Conservation (phyloP, 2,113 vertebrate genomes). For the Bufo bufo region DNA sequence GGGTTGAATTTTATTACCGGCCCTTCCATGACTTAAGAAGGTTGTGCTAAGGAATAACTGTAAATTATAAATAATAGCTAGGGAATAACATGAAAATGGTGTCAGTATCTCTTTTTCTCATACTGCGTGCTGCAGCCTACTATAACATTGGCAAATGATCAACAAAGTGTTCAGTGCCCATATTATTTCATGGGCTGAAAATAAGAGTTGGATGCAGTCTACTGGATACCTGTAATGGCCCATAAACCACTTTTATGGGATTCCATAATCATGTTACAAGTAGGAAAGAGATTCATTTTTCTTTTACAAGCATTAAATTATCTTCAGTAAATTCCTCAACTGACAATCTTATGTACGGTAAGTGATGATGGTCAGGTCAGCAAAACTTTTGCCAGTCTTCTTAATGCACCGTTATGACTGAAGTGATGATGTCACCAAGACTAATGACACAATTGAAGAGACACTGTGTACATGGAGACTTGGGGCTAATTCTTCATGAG, state of each 20-base stretch:
- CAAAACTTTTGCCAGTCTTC: not conserved
- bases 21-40: constrained; percentile 17
- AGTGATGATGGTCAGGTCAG: constrained; percentile 44
- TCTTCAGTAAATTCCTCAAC: constrained; percentile 4
- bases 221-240: constrained; percentile 28
- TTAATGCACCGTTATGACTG: constrained; percentile 17
- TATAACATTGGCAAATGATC: constrained; percentile 22
- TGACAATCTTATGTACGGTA: constrained; percentile 12
- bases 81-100: constrained; percentile 12
- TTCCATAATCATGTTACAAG: constrained; percentile 48
- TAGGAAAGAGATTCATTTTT: constrained; percentile 29
- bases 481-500: no score
- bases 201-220: not conserved
- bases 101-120: constrained; percentile 11
- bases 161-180: not conserved
- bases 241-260: constrained; percentile 47
- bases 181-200: constrained; percentile 20
- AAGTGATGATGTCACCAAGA: constrained; percentile 19
- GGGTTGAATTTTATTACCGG: constrained; percentile 13
- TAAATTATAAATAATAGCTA: constrained; percentile 47
- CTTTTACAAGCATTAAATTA: constrained; percentile 26
- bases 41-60: constrained; percentile 14
- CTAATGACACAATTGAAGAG: constrained; percentile 12
- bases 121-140: not conserved
- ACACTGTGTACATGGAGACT: not conserved